These are phyloP conservation scores for Neelides folsomi DNA, from an alignment of 2,888 invertebrate species.

Conservation along the genomic window DNA sequence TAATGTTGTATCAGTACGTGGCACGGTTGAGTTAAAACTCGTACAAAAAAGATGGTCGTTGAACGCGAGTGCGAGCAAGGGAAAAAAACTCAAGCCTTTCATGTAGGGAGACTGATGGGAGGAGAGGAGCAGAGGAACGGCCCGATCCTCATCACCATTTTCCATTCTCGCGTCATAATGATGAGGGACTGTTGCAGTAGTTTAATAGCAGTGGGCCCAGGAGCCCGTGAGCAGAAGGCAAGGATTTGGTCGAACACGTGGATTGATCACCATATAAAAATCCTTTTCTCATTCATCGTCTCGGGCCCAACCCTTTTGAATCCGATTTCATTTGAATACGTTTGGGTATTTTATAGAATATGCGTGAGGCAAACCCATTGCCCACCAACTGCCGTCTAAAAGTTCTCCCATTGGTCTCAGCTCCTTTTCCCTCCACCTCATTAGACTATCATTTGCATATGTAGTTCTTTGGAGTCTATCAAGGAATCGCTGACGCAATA, in stretches of 20 bases:
- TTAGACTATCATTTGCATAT: conserved; percentile 13
- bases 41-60: no score
- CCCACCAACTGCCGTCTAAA: conserved; percentile 17
- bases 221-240: no score
- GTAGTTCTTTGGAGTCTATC: background rate
- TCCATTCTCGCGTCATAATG: no score
- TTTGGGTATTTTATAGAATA: conserved; percentile 14
- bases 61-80: background rate
- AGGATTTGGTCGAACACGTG: conserved; percentile 5
- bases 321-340: no score
- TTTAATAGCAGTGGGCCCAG: no score
- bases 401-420: conserved; percentile 7
- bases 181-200: no score
- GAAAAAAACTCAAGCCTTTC: conserved; percentile 11
- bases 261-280: conserved; percentile 9
- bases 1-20: no score
- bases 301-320: no score
- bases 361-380: conserved; percentile 29
- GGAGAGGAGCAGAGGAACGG: conserved; percentile 6
- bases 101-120: background rate
- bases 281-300: conserved; percentile 4
- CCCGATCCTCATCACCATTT: background rate
- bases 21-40: no score
- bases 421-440: conserved; percentile 3
- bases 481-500: no score